Percentiles rank a stretch among this genome's conserved stretches.
phyloP scores from a whole-genome alignment of 1,140 invertebrate species.

The Heterodera carotae region DNA sequence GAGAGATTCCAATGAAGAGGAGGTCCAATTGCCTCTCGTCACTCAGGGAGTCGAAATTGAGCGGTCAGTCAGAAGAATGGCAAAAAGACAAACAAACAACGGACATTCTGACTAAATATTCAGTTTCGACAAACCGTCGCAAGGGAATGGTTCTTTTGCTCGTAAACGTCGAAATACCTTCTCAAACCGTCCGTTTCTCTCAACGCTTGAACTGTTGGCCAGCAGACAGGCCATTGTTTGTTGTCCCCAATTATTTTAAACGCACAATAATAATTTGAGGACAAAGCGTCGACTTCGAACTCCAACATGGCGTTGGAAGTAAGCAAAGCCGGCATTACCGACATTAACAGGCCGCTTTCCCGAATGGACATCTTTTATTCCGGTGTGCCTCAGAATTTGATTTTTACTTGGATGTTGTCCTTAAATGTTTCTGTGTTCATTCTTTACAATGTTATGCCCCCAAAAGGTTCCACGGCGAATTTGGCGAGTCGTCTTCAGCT shows the following conservation, averaged over 20 bases:
- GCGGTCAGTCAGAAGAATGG: conserved; percentile 1
- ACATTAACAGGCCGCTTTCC: conserved; percentile 83
- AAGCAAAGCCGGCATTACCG: conserved; percentile 59
- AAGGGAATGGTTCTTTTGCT: conserved; percentile 15
- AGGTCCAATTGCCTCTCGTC: conserved; percentile 1
- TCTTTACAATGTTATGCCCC: no score
- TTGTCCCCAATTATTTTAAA: conserved; percentile 9
- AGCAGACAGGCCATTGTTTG: conserved; percentile 34
- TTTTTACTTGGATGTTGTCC: no score
- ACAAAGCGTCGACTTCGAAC: conserved; percentile 40
- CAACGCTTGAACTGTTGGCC: conserved; percentile 58
- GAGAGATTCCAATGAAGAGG: conserved; percentile 10
- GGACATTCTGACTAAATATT: conserved; percentile 1
- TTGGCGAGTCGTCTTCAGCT: conserved; percentile 32
- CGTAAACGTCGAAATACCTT: conserved; percentile 32
- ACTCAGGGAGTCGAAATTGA: conserved; percentile 30
- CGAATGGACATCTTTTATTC: conserved; percentile 98
- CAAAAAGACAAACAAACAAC: neutral
- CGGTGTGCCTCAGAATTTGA: conserved; percentile 68
- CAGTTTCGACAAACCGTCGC: conserved; percentile 30
- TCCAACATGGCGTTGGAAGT: conserved; percentile 53
- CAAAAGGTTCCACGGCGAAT: conserved; percentile 45
- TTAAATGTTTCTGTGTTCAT: no score
- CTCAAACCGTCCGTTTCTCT: conserved; percentile 51
- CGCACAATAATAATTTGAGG: conserved; percentile 24